Evolutionary conservation across 2,797 vertebrate species (phyloP).

Genomic region (Chloroceryle amazona): DNA sequence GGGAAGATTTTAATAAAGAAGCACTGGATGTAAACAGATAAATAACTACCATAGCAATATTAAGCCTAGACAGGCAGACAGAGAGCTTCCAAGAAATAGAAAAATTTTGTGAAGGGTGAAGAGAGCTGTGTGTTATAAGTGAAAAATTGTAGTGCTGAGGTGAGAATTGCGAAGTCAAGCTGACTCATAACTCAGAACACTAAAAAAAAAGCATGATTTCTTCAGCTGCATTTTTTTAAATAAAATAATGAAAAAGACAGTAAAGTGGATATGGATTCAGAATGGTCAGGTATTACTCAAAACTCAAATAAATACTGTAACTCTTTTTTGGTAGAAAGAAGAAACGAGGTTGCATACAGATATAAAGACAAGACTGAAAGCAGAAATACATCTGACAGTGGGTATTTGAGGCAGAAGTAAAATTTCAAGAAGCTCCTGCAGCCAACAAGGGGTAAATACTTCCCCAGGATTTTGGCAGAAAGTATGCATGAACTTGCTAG

Average conservation of each 20-base stretch:
- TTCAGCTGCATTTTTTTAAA: neutral
- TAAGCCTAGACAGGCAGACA: neutral
- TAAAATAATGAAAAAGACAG: neutral
- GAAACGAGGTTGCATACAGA: neutral
- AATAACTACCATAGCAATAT: neutral
- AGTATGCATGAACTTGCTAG: neutral
- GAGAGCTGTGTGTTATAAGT: neutral
- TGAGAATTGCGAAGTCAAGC: slow-evolving; percentile 37
- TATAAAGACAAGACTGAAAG: neutral
- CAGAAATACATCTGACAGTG: neutral
- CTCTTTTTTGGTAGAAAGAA: neutral
- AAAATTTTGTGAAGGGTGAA: neutral
- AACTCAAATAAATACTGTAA: neutral
- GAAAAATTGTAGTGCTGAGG: neutral
- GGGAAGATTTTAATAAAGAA: slow-evolving; percentile 13
- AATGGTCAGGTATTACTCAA: neutral
- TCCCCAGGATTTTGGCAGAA: neutral
- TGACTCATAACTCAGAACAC: slow-evolving; percentile 1
- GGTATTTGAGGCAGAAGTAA: neutral
- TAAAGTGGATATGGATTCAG: neutral
- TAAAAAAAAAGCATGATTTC: neutral
- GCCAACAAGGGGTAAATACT: neutral
- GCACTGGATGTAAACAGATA: neutral
- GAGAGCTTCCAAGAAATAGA: neutral
- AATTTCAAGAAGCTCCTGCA: neutral